Conservation (phyloP, 2,888 invertebrate species). For the Drosophila neotestacea region DNA sequence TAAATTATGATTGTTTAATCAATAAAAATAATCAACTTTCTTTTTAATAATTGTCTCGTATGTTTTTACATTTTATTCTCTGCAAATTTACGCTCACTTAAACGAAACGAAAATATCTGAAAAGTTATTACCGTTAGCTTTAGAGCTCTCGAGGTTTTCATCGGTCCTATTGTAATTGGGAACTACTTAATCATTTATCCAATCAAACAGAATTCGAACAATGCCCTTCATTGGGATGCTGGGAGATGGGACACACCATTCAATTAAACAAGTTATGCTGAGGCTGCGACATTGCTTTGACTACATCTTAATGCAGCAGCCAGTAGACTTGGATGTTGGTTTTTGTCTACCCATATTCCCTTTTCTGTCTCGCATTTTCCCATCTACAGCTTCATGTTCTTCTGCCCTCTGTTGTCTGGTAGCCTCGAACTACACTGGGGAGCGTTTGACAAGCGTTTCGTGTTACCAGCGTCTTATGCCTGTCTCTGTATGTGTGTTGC, state of each 20-base stretch:
- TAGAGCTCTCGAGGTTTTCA: slow-evolving; percentile 2
- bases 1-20: too few relatives aligned
- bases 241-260: slow-evolving; percentile 34
- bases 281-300: slow-evolving; percentile 37
- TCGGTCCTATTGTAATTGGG: slow-evolving; percentile 45
- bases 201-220: slow-evolving; percentile 49
- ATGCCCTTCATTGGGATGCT: slow-evolving; percentile 18
- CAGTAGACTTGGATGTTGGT: slow-evolving; percentile 17
- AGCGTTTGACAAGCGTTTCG: slow-evolving; percentile 66
- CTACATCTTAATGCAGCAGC: slow-evolving; percentile 50
- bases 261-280: slow-evolving; percentile 61
- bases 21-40: neutral
- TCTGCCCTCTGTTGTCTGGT: slow-evolving; percentile 11
- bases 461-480: slow-evolving; percentile 57
- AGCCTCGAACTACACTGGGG: slow-evolving; percentile 35
- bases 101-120: slow-evolving; percentile 4
- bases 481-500: slow-evolving; percentile 27
- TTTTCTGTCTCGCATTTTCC: neutral
- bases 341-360: slow-evolving; percentile 1
- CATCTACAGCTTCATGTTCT: neutral
- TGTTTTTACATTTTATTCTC: neutral
- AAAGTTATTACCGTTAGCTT: slow-evolving; percentile 26
- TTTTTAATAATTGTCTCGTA: neutral
- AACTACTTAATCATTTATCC: slow-evolving; percentile 66
- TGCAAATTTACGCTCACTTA: slow-evolving; percentile 13